These are phyloP conservation scores for Hesperophylax magnus DNA, from an alignment of 1,140 invertebrate genomes.

Conservation along the genomic window DNA sequence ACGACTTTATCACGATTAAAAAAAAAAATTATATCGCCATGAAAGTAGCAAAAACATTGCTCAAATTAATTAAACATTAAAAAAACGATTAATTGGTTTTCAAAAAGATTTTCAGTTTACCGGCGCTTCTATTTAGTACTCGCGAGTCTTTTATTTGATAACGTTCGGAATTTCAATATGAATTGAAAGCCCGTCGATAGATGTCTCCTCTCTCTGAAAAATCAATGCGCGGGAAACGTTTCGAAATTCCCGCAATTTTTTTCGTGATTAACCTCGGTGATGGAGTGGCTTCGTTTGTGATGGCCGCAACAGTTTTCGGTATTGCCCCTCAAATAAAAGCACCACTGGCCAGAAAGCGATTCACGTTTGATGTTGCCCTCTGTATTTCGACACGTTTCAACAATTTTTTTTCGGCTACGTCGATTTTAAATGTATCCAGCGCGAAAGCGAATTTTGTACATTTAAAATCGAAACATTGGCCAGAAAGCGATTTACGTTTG, in stretches of 20 bases:
- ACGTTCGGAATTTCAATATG: slow-evolving; percentile 14
- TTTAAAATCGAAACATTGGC: too few relatives aligned
- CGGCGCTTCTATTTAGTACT: too few relatives aligned
- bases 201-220: slow-evolving; percentile 7
- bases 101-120: too few relatives aligned
- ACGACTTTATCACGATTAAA: too few relatives aligned
- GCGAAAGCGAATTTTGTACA: too few relatives aligned
- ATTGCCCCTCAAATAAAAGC: background rate
- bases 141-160: background rate
- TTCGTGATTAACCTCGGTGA: slow-evolving; percentile 3
- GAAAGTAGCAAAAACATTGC: too few relatives aligned
- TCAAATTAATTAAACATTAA: too few relatives aligned
- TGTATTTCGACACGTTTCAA: slow-evolving; percentile 8
- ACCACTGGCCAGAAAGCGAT: slow-evolving; percentile 7
- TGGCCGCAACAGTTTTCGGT: background rate
- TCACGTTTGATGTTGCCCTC: background rate
- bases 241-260: background rate
- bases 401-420: too few relatives aligned
- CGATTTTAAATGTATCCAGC: too few relatives aligned
- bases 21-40: too few relatives aligned
- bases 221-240: background rate
- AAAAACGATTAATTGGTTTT: too few relatives aligned
- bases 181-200: slow-evolving; percentile 19
- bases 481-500: too few relatives aligned
- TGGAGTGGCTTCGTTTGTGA: slow-evolving; percentile 18